Evolutionary conservation across 2,113 vertebrate species (phyloP), one percentile per base, ranked within the genome.

Genomic region (Hylia prasina): DNA sequence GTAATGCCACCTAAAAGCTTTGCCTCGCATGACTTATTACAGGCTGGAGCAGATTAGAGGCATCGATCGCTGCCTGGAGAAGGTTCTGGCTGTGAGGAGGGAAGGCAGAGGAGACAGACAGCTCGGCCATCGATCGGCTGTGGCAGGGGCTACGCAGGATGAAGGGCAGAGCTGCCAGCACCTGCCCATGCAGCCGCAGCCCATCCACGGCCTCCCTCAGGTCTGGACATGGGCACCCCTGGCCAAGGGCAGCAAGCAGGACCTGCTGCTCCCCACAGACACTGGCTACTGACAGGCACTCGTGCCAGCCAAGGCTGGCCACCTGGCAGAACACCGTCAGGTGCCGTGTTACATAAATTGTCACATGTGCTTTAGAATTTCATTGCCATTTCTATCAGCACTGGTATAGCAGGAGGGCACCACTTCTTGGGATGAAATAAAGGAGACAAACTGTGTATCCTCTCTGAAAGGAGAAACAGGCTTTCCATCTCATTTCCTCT

Each of bases 31-130:
- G 98, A 99, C 98, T 98, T 98, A 98, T 98, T 98, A 98, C 97
- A 97, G 98, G 98, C 98, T 98, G 98, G 98, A 97, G 97, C 98
- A 99, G 99, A 99, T 99, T 99, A 99, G 98, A 98, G 98, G 97
- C 98, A 99, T 99, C 96, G 99, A 99, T 99, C 89, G 97, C 97
- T 97, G 98, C 98, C 98, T 96, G 98, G 97, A 98, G 98, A 99
- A 98, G 98, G 97, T 97, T 98, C 98, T 98, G 13, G 56, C 98
- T 97, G 98, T 68, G 97, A 90, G 89, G 98, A 98, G 96, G 94
- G 97, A 94, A 98, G 98, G 98, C 96, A 91, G 97, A 90, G 81
- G 92, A 96, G 98, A 94, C 96, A 97, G 97, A 57, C 45, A 27
- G 97, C 96, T 95, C n/a, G 8, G 92, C 96, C 98, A 99, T 99